Percentiles rank a stretch among this genome's conserved stretches.
phyloP scores from a whole-genome alignment of 2,888 invertebrate species.

The Ernsta delagoae region DNA sequence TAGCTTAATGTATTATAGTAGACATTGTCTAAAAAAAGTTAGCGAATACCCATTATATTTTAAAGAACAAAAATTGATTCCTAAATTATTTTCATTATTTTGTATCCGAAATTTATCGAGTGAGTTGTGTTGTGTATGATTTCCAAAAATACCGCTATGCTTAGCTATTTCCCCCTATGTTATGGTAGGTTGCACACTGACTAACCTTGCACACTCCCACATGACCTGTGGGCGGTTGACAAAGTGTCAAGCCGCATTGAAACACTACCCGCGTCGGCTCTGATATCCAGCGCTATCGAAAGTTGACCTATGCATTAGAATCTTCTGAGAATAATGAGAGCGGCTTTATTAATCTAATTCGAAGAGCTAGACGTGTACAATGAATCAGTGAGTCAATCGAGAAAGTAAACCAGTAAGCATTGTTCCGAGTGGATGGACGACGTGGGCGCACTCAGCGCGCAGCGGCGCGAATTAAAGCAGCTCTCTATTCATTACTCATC shows the following conservation, averaged over 20 bases:
- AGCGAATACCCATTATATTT: too few relatives aligned
- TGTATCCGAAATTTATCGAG: not conserved
- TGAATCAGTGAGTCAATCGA: slow-evolving; percentile 83
- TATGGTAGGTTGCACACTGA: slow-evolving; percentile 28
- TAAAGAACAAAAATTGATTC: too few relatives aligned
- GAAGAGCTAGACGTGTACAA: slow-evolving; percentile 72
- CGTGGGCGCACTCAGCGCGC: slow-evolving; percentile 76
- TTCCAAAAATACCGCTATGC: slow-evolving; percentile 9
- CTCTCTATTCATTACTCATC: slow-evolving; percentile 85
- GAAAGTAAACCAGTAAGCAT: slow-evolving; percentile 84
- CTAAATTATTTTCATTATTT: not conserved
- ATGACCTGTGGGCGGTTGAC: slow-evolving; percentile 25
- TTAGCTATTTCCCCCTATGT: slow-evolving; percentile 17
- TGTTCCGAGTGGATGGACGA: slow-evolving; percentile 83
- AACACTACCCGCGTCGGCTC: slow-evolving; percentile 1
- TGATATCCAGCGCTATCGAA: slow-evolving; percentile 49
- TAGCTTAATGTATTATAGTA: not conserved
- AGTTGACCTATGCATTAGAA: slow-evolving; percentile 57
- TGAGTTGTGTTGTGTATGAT: not conserved
- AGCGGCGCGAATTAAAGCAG: slow-evolving; percentile 80
- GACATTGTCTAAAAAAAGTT: too few relatives aligned
- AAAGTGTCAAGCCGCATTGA: slow-evolving; percentile 15
- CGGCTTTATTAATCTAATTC: slow-evolving; percentile 76
- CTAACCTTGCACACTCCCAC: slow-evolving; percentile 31
- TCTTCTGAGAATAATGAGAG: slow-evolving; percentile 61